These are phyloP conservation scores for Ursus arctos DNA, from an alignment of 2,113 vertebrate species.

Conservation along the genomic window DNA sequence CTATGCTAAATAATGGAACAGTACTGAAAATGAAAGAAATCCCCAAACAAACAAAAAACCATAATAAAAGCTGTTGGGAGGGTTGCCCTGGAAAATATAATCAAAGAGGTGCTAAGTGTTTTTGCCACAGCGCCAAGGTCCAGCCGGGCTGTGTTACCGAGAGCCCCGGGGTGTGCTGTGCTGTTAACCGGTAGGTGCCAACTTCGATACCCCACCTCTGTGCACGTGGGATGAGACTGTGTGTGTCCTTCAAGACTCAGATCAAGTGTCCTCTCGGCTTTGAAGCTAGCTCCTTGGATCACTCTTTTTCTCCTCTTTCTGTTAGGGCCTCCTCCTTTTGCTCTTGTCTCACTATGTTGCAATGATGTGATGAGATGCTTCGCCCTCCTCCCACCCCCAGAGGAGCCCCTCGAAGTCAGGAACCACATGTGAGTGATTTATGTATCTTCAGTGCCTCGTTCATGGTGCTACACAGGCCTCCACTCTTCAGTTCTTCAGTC, in stretches of 20 bases:
- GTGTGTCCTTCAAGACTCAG: not conserved
- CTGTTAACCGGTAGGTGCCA: not conserved
- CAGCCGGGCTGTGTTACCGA: fast-evolving
- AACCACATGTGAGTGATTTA: not conserved
- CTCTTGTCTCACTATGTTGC: not conserved
- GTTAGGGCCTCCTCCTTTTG: not conserved
- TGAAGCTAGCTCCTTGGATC: not conserved
- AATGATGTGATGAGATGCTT: not conserved
- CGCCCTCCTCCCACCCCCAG: fast-evolving
- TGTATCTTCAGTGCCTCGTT: not conserved
- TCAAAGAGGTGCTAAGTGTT: not conserved
- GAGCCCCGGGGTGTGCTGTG: fast-evolving
- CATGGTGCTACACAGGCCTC: not conserved
- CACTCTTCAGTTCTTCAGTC: not conserved
- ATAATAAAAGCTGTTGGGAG: not conserved
- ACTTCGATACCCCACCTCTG: fast-evolving
- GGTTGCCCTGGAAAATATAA: not conserved
- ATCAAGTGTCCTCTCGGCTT: not conserved
- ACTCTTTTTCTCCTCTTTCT: not conserved
- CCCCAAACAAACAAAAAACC: not conserved
- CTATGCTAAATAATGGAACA: not conserved
- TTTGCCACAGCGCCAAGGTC: fast-evolving
- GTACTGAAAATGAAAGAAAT: not conserved
- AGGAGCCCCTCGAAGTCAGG: not conserved
- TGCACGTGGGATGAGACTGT: not conserved